phyloP scores from a whole-genome alignment of 2,888 invertebrate genomes.

The Julus scanicus region DNA sequence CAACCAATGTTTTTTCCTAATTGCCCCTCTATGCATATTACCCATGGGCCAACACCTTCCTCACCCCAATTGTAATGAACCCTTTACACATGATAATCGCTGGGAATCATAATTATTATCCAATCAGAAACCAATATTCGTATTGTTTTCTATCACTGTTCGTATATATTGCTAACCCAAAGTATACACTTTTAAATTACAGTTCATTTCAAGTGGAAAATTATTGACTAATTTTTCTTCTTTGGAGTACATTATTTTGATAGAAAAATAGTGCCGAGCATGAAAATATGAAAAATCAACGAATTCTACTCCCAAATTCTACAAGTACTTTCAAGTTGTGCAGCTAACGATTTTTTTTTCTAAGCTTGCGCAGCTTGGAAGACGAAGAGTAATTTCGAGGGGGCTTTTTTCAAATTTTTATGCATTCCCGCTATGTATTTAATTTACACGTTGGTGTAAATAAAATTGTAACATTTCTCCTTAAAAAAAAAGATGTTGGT shows the following conservation, averaged over 20 bases:
- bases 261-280: background rate
- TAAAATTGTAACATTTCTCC: background rate
- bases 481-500: background rate
- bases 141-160: slow-evolving; percentile 47
- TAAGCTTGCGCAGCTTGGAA: background rate
- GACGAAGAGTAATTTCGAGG: background rate
- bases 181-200: slow-evolving; percentile 40
- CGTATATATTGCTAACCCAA: slow-evolving; percentile 47
- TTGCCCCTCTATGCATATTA: slow-evolving; percentile 47
- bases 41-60: slow-evolving; percentile 43
- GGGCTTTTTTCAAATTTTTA: background rate
- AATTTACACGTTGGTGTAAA: background rate
- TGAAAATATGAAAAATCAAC: background rate
- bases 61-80: slow-evolving; percentile 1
- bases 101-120: slow-evolving; percentile 45
- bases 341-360: background rate
- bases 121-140: slow-evolving; percentile 45
- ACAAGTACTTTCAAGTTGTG: background rate
- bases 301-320: background rate
- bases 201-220: slow-evolving; percentile 4
- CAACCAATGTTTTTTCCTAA: slow-evolving; percentile 47
- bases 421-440: background rate
- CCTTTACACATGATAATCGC: slow-evolving; percentile 38
- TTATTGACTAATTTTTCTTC: background rate
- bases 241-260: background rate